Evolutionary conservation across 2,113 vertebrate genomes (phyloP), one percentile per base, ranked within the genome.

Genomic region (Alces alces): DNA sequence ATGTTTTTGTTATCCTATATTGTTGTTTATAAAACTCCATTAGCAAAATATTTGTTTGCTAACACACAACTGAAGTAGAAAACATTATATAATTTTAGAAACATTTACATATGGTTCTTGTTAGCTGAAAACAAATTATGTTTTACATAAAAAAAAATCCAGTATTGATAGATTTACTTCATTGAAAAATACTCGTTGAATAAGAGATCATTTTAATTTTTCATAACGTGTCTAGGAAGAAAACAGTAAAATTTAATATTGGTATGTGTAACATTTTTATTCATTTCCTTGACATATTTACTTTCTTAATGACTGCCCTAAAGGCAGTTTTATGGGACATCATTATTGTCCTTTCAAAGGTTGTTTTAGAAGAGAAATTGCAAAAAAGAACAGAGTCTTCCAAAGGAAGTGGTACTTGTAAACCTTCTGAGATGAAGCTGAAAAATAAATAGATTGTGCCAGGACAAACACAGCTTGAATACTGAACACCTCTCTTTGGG

Each of bases 391-490:
- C 52, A 96, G 6, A 93, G 95, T 92, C 92, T 96, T 98, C 30
- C 39, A 45, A 93, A 96, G n/a, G 79, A 96, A 30, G 5, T 11
- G 0, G 39, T 95, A 73, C 58, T 94, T 98, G n/a, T 91, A 97
- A 97, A 93, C 73, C 58, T 95, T 97, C 57, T 96, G 58, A 82
- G 97, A 96, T 93, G 61, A 98, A 97, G 79, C 78, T 90, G 94
- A 96, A 7, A 1, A 58, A 89, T 97, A 96, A 97, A 96, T 60
- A 98, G 94, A 87, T 97, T 94, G 58, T 96, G 91, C 47, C 36
- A 97, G 96, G 25, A 96, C 76, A 98, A 98, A 97, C 93, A 93
- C 52, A 61, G 10, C 94, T 76, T 97, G 92, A 96, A 70, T 97
- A 97, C 98, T 85, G 86, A 98, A 80, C 19, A 92, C 47, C 95